Evolutionary conservation across 2,113 vertebrate species (phyloP), one percentile per base, ranked within the genome.

Genomic region (Felis chaus): DNA sequence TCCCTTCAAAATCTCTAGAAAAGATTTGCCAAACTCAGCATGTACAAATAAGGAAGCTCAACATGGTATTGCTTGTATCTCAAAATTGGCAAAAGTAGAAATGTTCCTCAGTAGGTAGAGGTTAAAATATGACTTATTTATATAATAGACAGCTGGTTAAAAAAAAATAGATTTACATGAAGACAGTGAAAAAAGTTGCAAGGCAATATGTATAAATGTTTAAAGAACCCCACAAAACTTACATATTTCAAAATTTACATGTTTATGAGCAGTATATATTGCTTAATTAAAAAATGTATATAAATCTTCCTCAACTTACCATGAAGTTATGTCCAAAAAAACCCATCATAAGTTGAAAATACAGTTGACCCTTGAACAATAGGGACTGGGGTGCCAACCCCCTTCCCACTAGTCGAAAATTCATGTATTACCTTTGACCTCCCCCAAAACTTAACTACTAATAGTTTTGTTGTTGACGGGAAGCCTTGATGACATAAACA

Each of bases 101-200:
- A 76, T 53, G 71, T 61, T 83, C 27, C 33, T 82, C 65, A 73
- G 23, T 48, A 81, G 50, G 82, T 25, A 95, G 12, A 74, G 13
- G 21, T 53, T 89, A 73, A 81, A 93, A 68, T 90, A 66, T 50
- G 78, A 18, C 79, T 96, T 48, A 74, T 65, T 94, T 95, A 85
- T n/a, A 84, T 39, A 93, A 16, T 53, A 95, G 16, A 89, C 19
- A 84, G 36, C 33, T 87, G 25, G 21, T 63, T 55, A 33, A 84
- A 89, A 65, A 79, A 82, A 41, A 84, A 53, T 55, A 79, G 45
- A 84, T 83, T 80, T 91, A 79, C 27, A 55, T 7, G 27, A 68
- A 79, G 16, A 74, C 16, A 90, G 16, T 73, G 16, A 71, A 81
- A 80, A 66, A 74, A n/a, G 48, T 78, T 93, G 41, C 25, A 83